Evolutionary conservation across 2,797 vertebrate species (phyloP).

Genomic region (Sus cebifrons): DNA sequence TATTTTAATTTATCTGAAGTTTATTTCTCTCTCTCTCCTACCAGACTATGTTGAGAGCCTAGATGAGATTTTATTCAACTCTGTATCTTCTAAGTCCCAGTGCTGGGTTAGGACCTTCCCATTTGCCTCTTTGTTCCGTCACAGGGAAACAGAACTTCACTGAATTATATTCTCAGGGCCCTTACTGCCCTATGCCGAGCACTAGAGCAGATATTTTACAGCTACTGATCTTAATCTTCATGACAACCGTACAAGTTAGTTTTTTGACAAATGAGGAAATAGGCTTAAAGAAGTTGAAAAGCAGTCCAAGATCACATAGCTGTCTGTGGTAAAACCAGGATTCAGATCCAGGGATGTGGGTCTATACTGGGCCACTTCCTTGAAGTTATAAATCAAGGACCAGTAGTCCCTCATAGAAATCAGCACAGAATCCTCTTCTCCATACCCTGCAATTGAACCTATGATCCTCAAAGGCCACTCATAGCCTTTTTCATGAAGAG

Average conservation of each 20-base stretch:
- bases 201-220: background rate
- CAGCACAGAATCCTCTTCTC: background rate
- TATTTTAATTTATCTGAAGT: background rate
- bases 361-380: background rate
- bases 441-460: fast-evolving
- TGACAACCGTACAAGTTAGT: background rate
- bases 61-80: background rate
- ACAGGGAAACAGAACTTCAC: background rate
- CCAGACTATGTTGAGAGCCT: background rate
- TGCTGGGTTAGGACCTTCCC: background rate
- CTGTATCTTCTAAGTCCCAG: background rate
- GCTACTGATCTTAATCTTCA: background rate
- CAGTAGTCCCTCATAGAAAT: fast-evolving
- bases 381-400: background rate
- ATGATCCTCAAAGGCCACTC: too few relatives aligned
- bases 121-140: background rate
- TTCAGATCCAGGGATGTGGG: background rate
- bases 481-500: background rate
- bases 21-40: background rate
- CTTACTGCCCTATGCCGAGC: background rate
- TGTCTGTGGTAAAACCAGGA: background rate
- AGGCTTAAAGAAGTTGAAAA: background rate
- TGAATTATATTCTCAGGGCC: background rate
- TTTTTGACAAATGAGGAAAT: background rate
- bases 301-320: background rate